Percentiles rank a stretch among this genome's conserved stretches.
phyloP scores from a whole-genome alignment of 2,113 vertebrate species.

The Pluvianellus socialis region DNA sequence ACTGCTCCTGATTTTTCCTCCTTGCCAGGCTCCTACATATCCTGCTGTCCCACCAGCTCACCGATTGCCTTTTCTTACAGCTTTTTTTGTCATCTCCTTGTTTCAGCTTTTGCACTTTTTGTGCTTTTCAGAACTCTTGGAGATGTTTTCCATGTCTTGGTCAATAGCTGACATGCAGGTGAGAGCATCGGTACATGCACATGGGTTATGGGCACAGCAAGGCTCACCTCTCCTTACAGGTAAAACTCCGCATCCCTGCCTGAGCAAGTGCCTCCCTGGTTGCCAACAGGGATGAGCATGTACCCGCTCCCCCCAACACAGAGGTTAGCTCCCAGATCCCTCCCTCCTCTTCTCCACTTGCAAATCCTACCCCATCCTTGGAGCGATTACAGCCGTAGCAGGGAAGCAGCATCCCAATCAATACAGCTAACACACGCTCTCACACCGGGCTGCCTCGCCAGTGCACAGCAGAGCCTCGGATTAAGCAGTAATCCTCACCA shows the following conservation, averaged over 20 bases:
- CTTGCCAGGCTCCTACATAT: neutral
- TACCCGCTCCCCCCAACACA: neutral
- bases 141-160: neutral
- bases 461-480: neutral
- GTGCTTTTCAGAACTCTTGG: neutral
- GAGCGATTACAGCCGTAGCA: neutral
- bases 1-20: neutral
- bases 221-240: neutral
- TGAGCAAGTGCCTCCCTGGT: neutral
- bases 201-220: neutral
- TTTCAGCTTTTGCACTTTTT: neutral
- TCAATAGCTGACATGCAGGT: accelerated
- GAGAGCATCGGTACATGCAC: accelerated
- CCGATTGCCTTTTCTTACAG: neutral
- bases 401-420: neutral
- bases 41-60: neutral
- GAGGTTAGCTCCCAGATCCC: neutral
- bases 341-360: neutral
- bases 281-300: neutral
- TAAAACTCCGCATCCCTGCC: neutral
- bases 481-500: neutral
- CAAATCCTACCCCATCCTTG: neutral
- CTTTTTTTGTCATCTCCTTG: neutral
- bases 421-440: neutral
- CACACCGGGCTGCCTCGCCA: neutral